phyloP scores from a whole-genome alignment of 1,140 invertebrate species.

The Tachypleus tridentatus region DNA sequence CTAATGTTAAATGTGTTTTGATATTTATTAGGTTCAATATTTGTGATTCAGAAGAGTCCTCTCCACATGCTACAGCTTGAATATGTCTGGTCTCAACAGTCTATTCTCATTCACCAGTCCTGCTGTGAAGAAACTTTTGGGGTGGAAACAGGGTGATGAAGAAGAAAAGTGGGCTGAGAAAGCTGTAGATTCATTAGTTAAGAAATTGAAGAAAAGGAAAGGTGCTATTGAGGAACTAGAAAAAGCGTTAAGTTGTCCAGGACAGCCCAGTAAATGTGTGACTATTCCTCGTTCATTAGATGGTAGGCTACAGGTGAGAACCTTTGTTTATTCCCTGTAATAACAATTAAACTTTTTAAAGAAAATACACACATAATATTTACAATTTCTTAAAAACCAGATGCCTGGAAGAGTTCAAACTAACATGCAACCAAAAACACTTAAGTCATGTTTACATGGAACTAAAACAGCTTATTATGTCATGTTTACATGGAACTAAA shows the following conservation, averaged over 20 bases:
- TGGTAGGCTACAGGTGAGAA: constrained; percentile 19
- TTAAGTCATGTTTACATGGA: too few species aligned
- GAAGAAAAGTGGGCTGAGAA: constrained; percentile 81
- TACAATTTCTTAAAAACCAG: too few species aligned
- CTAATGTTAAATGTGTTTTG: too few species aligned
- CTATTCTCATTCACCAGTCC: constrained; percentile 92
- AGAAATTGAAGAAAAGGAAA: constrained; percentile 91
- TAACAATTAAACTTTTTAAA: not conserved
- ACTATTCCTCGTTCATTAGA: constrained; percentile 72
- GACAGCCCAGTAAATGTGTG: constrained; percentile 83
- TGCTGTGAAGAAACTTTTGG: constrained; percentile 63
- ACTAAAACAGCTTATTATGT: too few species aligned
- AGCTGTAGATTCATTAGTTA: constrained; percentile 93
- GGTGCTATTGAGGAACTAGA: constrained; percentile 91
- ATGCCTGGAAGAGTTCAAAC: too few species aligned
- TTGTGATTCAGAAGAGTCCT: too few species aligned
- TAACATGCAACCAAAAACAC: too few species aligned
- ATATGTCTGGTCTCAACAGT: constrained; percentile 79
- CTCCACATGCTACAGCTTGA: too few species aligned
- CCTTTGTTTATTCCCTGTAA: not conserved
- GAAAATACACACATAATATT: too few species aligned
- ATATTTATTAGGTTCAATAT: too few species aligned
- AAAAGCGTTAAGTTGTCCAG: constrained; percentile 81
- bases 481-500: too few species aligned
- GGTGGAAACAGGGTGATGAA: constrained; percentile 48